These are phyloP conservation scores for Cataglyphis altisquamis DNA, from an alignment of 2,888 invertebrate species.

Conservation along the genomic window DNA sequence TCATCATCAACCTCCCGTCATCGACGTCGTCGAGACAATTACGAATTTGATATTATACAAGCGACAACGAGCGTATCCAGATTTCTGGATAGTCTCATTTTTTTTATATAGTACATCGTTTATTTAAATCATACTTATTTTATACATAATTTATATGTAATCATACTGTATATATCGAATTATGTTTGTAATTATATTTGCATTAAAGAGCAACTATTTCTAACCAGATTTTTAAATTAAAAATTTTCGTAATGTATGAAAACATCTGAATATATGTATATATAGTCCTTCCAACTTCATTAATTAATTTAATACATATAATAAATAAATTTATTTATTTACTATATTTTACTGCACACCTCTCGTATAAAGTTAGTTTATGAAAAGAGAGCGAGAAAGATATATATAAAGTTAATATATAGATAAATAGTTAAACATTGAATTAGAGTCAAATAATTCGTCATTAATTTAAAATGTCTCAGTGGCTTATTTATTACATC, in stretches of 20 bases:
- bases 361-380: not conserved
- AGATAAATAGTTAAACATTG: constrained; percentile 18
- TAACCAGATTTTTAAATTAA: not conserved
- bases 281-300: not conserved
- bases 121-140: constrained; percentile 20
- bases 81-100: constrained; percentile 19
- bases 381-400: not conserved
- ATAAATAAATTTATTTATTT: not conserved
- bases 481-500: constrained; percentile 36
- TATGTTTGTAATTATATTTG: not conserved
- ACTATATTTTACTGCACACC: not conserved
- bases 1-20: constrained; percentile 72
- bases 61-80: constrained; percentile 54
- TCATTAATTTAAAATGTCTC: constrained; percentile 39
- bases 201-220: not conserved
- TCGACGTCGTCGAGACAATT: constrained; percentile 34
- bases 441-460: constrained; percentile 42
- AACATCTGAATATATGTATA: not conserved
- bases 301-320: not conserved
- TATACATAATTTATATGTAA: not conserved
- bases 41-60: constrained; percentile 74
- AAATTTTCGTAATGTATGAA: not conserved
- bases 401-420: not conserved
- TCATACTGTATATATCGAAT: not conserved
- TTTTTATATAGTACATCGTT: constrained; percentile 1